Base-by-base conservation (phyloP, 1,140 invertebrate species). In the Drosophila nebulosa region DNA sequence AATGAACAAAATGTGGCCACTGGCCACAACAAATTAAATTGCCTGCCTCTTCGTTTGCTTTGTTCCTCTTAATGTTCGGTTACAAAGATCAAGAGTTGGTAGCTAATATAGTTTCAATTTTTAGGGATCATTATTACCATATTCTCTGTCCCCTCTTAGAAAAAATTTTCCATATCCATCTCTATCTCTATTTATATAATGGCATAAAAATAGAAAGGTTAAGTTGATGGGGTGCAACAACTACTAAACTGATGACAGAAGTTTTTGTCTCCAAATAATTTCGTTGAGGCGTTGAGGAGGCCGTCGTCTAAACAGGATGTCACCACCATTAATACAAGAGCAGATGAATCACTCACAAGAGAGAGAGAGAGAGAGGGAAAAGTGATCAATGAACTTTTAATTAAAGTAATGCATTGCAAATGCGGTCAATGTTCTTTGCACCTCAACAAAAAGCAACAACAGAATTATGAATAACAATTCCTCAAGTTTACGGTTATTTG, bases 1-100 rank as follows among this genome's bases (percentile, higher is more conserved):
- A 76, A 50, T 69, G 69, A 46, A 46, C 39, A 60, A 22, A 24
- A 42, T 30, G 39, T 39, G 63, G 58, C 21, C 59, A 68, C 70
- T 65, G 69, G 72, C 66, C 56, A 70, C 5, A 46, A 46, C 39
- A 21, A 46, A 46, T 46, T 46, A 16, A 46, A 46, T 10, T 46
- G 16, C 39, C 16, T 18, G n/a, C n/a, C 7, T 27, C 9, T 27
- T 18, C 4, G 16, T 16, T 18, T 42, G 39, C 7, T 16, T 42
- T 18, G 2, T 18, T 16, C 36, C n/a, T 36, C n/a, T n/a, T 16
- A 14, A 1, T 39, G 7, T 30, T 30, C n/a, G n/a, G n/a, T n/a
- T 9, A 30, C 27, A 32, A 18, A 16, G 6, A 16, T 16, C n/a
- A 18, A 42, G 14, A 42, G 1, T 2, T 3, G 4, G 10, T 9